phyloP scores from a whole-genome alignment of 2,113 vertebrate species.

The Saccopteryx leptura region DNA sequence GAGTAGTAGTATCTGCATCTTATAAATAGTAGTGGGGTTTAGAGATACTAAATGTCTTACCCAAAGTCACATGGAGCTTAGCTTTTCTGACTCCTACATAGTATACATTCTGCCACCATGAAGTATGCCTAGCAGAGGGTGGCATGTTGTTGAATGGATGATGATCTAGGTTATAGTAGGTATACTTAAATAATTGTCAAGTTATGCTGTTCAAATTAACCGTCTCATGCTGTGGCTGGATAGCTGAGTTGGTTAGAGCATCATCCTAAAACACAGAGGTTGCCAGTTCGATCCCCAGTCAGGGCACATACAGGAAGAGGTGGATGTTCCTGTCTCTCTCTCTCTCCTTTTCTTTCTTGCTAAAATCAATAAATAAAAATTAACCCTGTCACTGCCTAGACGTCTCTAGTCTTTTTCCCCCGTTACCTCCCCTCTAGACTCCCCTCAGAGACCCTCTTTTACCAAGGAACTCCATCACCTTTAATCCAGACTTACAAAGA shows the following conservation, averaged over 20 bases:
- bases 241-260: too few species aligned
- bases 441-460: background rate
- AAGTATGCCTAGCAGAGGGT: background rate
- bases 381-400: background rate
- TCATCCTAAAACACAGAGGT: too few species aligned
- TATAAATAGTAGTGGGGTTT: background rate
- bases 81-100: background rate
- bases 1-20: background rate
- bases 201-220: background rate
- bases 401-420: background rate
- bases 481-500: background rate
- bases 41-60: background rate
- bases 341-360: too few species aligned
- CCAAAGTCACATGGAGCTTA: background rate
- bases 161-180: background rate
- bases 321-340: too few species aligned
- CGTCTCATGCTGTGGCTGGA: too few species aligned
- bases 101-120: accelerated
- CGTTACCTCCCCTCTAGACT: background rate
- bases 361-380: background rate
- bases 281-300: too few species aligned
- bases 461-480: background rate
- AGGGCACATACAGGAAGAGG: too few species aligned
- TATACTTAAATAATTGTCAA: background rate
- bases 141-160: background rate